Evolutionary conservation across 2,113 vertebrate genomes (phyloP).

Genomic region (Mobula hypostoma): DNA sequence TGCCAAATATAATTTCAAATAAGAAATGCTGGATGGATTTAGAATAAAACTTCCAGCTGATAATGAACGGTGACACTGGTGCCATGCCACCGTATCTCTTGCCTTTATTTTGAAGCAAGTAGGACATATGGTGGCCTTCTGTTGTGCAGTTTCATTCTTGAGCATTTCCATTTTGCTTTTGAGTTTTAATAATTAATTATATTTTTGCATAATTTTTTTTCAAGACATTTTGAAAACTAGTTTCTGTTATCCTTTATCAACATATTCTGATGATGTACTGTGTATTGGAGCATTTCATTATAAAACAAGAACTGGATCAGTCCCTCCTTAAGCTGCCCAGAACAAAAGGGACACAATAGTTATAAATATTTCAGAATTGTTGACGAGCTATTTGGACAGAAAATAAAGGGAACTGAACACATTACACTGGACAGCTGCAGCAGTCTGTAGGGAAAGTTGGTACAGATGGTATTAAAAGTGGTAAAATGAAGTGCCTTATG

Average conservation of each 20-base stretch:
- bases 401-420: constrained; percentile 54
- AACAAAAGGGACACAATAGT: constrained; percentile 27
- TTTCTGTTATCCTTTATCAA: neutral
- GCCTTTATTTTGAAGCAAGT: constrained; percentile 30
- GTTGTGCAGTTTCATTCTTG: neutral
- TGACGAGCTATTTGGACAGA: constrained; percentile 41
- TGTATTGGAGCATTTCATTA: neutral
- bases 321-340: neutral
- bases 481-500: constrained; percentile 37
- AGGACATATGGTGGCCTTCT: constrained; percentile 26
- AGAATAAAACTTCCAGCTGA: constrained; percentile 8
- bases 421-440: constrained; percentile 66
- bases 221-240: constrained; percentile 1
- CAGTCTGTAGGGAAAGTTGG: constrained; percentile 66
- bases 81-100: constrained; percentile 28
- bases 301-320: neutral
- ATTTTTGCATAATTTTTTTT: constrained; percentile 26
- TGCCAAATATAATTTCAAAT: constrained; percentile 17
- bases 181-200: constrained; percentile 35
- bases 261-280: neutral
- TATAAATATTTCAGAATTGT: constrained; percentile 36
- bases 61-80: neutral
- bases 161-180: constrained; percentile 24
- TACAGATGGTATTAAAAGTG: constrained; percentile 57
- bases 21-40: neutral